phyloP scores from a whole-genome alignment of 2,113 vertebrate species.

The Chunga burmeisteri region DNA sequence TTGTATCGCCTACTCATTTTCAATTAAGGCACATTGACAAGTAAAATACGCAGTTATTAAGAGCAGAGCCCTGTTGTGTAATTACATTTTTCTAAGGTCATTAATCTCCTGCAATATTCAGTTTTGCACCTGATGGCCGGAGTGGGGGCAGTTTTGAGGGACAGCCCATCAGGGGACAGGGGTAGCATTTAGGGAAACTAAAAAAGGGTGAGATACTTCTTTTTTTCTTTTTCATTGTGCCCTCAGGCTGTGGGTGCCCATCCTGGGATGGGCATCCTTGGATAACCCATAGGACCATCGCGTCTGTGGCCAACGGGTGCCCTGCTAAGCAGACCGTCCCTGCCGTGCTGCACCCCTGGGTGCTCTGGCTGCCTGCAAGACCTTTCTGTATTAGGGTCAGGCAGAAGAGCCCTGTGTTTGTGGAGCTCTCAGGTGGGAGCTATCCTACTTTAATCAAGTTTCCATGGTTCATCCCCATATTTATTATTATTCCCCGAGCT shows the following conservation, averaged over 20 bases:
- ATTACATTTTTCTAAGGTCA: slow-evolving; percentile 73
- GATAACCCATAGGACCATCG: neutral
- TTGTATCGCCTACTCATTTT: slow-evolving; percentile 79
- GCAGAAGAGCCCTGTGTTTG: fast-evolving
- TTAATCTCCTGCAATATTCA: slow-evolving; percentile 53
- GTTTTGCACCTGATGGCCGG: neutral
- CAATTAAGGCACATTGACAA: slow-evolving; percentile 79
- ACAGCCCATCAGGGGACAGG: too few species aligned
- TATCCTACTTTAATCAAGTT: neutral
- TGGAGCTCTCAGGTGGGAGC: neutral
- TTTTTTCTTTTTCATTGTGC: neutral
- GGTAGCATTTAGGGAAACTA: neutral
- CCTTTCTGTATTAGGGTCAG: neutral
- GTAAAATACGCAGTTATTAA: slow-evolving; percentile 76
- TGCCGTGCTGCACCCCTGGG: neutral
- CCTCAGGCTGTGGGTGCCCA: fast-evolving
- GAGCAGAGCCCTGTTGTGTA: slow-evolving; percentile 69
- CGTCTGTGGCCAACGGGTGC: fast-evolving
- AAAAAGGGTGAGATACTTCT: too few species aligned
- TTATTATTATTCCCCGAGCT: neutral
- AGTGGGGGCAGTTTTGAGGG: neutral
- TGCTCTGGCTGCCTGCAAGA: neutral
- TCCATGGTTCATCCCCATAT: fast-evolving
- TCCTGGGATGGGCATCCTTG: neutral
- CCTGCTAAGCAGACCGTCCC: neutral